A percentile compares a stretch with the other conserved stretches of the same genome.
These are phyloP conservation scores for Chelon auratus DNA, from an alignment of 2,797 vertebrate species.

Conservation along the genomic window DNA sequence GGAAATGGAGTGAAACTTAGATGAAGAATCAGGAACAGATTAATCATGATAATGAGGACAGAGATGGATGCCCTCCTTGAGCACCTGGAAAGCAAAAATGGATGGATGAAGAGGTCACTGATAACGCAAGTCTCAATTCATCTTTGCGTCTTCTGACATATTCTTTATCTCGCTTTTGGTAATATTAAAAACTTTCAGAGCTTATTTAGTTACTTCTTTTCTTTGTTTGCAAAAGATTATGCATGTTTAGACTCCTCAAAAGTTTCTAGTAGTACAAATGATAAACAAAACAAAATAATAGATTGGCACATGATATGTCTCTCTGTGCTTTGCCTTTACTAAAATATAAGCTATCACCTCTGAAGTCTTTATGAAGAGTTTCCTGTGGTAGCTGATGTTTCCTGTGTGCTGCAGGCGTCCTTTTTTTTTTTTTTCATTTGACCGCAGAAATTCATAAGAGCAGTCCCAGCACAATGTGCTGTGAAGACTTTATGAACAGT, in stretches of 20 bases:
- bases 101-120: conserved; percentile 57
- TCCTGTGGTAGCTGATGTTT: neutral
- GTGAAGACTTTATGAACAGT: conserved; percentile 28
- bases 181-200: conserved; percentile 14
- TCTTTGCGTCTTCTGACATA: conserved; percentile 34
- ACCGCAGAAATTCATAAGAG: conserved; percentile 19
- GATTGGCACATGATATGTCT: neutral
- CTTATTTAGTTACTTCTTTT: conserved; percentile 25
- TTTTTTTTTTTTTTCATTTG: conserved; percentile 7
- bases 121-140: conserved; percentile 17
- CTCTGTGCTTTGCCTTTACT: too few species aligned
- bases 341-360: too few species aligned
- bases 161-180: conserved; percentile 21
- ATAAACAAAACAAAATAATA: conserved; percentile 14
- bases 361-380: too few species aligned
- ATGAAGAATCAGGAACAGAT: conserved; percentile 61
- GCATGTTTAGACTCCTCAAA: conserved; percentile 3
- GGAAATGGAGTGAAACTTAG: conserved; percentile 43
- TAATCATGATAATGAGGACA: conserved; percentile 70
- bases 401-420: conserved; percentile 16
- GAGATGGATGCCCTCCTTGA: conserved; percentile 63
- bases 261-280: conserved; percentile 17
- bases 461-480: conserved; percentile 18
- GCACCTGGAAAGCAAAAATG: conserved; percentile 50
- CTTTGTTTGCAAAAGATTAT: conserved; percentile 32